Evolutionary conservation across 2,888 invertebrate species (phyloP), one percentile per base, ranked within the genome.

Genomic region (Lepidonotus clava): DNA sequence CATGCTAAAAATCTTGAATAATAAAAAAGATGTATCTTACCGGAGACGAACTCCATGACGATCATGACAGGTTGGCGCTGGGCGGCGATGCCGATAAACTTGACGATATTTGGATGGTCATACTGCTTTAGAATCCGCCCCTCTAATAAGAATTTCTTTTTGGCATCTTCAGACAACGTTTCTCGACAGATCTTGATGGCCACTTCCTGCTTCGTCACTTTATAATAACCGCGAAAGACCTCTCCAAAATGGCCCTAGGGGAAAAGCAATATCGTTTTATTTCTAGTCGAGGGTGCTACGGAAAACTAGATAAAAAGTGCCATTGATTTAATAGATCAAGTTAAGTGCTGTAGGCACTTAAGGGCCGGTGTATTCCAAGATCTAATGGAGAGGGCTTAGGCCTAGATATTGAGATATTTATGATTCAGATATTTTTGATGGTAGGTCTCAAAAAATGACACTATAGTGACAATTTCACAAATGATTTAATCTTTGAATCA

Each of bases 11-110:
- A 14, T 11, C 11, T 14, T 51, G 14, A 51, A 51, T n/a, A n/a
- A n/a, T n/a, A n/a, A n/a, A n/a, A n/a, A n/a, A n/a, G n/a, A n/a
- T 18, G 46, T 11, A 18, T 11, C 46, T 6, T 24, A 97, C 97
- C 97, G 90, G 97, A 96, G 76, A 98, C 98, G 88, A 98, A 96
- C 95, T 99, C 99, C 99, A 99, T 99, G 46, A 99, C 98, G 92
- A 99, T 98, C 98, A 99, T 98, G 87, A 99, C 98, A 0, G 99
- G 99, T 92, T 98, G 98, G 93, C 98, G 98, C 94, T 98, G 98
- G 89, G 98, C 98, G 91, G 98, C 99, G 91, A 99, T 98, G 40
- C 99, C 99, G 91, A 98, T 98, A 56, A 99, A 96, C 92, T 97
- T 96, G 53, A 99, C 99, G 89, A 99, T 98, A 95, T 99, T 99